These are phyloP conservation scores for Venturia canescens DNA, from an alignment of 1,140 invertebrate species.

Conservation along the genomic window DNA sequence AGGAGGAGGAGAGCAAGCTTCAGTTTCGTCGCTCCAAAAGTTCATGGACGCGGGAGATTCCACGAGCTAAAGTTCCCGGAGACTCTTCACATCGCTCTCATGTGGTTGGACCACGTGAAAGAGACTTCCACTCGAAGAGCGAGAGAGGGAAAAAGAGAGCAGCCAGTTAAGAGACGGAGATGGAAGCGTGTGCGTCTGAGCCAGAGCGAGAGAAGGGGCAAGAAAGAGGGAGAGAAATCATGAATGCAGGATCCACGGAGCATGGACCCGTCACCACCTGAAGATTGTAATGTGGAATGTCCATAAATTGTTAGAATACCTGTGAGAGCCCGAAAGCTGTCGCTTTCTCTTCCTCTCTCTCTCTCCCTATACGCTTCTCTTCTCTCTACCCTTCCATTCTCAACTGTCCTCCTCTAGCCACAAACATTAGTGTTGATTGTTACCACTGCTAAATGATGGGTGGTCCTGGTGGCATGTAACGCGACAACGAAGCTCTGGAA, in stretches of 20 bases:
- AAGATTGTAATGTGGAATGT: constrained; percentile 40
- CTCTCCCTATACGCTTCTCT: background rate
- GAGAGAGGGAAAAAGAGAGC: background rate
- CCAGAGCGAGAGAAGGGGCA: background rate
- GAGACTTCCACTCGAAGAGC: background rate
- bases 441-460: constrained; percentile 35
- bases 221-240: background rate
- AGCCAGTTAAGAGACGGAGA: background rate
- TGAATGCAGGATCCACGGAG: constrained; percentile 22
- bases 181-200: no score
- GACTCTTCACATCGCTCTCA: constrained; percentile 1
- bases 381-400: background rate
- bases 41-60: constrained; percentile 24
- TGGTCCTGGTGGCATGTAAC: constrained; percentile 39
- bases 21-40: background rate
- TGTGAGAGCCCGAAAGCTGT: background rate
- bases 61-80: constrained; percentile 10
- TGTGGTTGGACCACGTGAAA: constrained; percentile 9
- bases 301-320: constrained; percentile 49
- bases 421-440: background rate
- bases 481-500: constrained; percentile 51
- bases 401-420: background rate
- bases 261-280: constrained; percentile 37
- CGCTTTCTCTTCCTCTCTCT: constrained; percentile 17
- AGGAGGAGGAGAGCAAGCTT: background rate